phyloP scores from a whole-genome alignment of 2,797 vertebrate genomes.

The Petrocephalus schoutedeni region DNA sequence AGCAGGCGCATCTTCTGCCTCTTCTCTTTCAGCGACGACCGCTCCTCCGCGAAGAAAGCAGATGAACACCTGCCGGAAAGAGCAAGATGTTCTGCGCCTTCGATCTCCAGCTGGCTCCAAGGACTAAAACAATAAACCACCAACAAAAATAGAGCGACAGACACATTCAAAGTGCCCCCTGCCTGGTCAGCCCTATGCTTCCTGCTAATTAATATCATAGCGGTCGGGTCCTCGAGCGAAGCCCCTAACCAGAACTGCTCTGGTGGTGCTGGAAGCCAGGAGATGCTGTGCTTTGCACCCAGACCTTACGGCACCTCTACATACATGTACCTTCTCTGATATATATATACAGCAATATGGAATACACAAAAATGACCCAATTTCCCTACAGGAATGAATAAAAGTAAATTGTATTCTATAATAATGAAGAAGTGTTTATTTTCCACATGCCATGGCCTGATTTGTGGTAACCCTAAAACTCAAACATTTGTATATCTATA shows the following conservation, averaged over 20 bases:
- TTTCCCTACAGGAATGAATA: background rate
- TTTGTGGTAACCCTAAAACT: background rate
- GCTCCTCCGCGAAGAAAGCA: constrained; percentile 93
- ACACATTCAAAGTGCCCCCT: background rate
- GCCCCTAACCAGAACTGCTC: background rate
- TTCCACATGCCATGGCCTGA: background rate
- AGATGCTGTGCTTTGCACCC: background rate
- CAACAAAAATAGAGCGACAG: background rate
- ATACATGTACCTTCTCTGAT: background rate
- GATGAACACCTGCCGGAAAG: constrained; percentile 82
- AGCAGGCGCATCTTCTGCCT: constrained; percentile 92
- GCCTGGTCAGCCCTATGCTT: background rate
- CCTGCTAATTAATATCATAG: background rate
- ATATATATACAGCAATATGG: background rate
- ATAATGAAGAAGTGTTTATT: background rate
- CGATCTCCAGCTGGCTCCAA: background rate
- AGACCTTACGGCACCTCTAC: background rate
- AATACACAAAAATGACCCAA: background rate
- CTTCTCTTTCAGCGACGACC: constrained; percentile 87
- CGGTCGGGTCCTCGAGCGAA: background rate
- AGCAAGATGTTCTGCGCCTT: background rate
- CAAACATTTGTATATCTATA: background rate
- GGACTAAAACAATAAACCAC: background rate
- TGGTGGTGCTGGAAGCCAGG: background rate
- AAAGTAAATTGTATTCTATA: no score